Base-by-base conservation (phyloP, 2,888 invertebrate species). In the Hypomecis punctinalis region DNA sequence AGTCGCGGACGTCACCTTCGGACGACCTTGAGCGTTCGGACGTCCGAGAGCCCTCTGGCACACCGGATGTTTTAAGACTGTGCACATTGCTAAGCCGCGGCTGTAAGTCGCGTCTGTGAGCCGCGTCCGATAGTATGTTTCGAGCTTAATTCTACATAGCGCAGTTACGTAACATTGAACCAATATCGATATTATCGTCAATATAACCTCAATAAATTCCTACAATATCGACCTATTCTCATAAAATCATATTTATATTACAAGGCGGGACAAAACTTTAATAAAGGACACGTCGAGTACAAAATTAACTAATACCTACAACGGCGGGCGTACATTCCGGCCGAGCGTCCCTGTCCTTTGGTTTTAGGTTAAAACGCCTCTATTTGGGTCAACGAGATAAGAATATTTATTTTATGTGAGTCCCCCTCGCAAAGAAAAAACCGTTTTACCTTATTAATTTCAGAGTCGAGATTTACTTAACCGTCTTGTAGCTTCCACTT, bases 301-400 rank as follows among this genome's bases (percentile, higher is more conserved):
- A 61, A 66, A 69, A 71, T 70, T 63, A 68, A 72, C 58, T 71
- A 64, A 70, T 61, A 63, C 53, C 67, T 46, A 54, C 9, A 5
- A 23, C 43, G 63, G 62, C 68, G 61, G 74, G 63, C 66, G 60
- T 47, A 59, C 64, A 63, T 61, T 63, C 64, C 49, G 47, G 51
- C n/a, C 45, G n/a, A 40, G 47, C 51, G 56, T 48, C 56, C 43
- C 66, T 70, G 68, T 64, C 65, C 73, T 68, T 68, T 74, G 68
- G 69, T 79, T 79, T 80, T 76, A 79, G 77, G 80, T 76, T 78
- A 77, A 79, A 77, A 75, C 74, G 63, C 67, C 68, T 73, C 68
- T 77, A 79, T 82, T 76, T 76, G 73, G 82, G 81, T 80, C 82
- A 79, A 72, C 70, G 67, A 78, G 80, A 80, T 82, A 80, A 80